These are phyloP conservation scores for Apogon talboti DNA, from an alignment of 2,797 vertebrate species.

Conservation along the genomic window DNA sequence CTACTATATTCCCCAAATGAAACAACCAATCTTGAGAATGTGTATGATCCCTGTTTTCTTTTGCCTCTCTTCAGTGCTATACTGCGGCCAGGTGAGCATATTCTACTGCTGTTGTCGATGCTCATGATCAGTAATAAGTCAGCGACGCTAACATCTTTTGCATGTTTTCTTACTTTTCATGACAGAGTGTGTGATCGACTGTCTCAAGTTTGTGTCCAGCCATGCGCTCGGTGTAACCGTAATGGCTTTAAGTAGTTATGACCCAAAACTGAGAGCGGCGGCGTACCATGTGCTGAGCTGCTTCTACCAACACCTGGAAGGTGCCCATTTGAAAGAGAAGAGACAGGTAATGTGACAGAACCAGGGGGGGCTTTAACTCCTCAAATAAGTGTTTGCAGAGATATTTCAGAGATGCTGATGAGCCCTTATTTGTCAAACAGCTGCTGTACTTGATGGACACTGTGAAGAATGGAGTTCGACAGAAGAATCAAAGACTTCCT, in stretches of 20 bases:
- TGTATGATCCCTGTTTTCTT: conserved; percentile 95
- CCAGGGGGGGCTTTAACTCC: background rate
- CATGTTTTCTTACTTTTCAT: background rate
- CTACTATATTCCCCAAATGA: conserved; percentile 72
- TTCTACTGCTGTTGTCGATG: background rate
- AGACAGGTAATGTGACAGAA: conserved; percentile 82
- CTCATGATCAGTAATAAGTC: background rate
- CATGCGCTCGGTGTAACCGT: conserved; percentile 89
- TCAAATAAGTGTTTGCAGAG: background rate
- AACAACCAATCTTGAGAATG: conserved; percentile 66
- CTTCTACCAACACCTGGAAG: conserved; percentile 91
- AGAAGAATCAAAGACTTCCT: conserved; percentile 87
- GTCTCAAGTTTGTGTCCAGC: conserved; percentile 91
- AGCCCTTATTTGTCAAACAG: conserved; percentile 70
- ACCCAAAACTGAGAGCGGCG: conserved; percentile 87
- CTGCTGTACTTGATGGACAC: conserved; percentile 92
- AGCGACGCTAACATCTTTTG: background rate
- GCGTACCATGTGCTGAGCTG: conserved; percentile 88
- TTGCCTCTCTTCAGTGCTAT: conserved; percentile 92
- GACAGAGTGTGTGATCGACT: conserved; percentile 91
- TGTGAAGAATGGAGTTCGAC: conserved; percentile 88
- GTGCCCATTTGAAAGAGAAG: conserved; percentile 88
- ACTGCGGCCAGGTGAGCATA: conserved; percentile 88
- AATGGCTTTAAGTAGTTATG: conserved; percentile 91
- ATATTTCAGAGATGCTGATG: background rate